Base-by-base conservation (phyloP, 2,113 vertebrate genomes). In the Ammodytes dubius region DNA sequence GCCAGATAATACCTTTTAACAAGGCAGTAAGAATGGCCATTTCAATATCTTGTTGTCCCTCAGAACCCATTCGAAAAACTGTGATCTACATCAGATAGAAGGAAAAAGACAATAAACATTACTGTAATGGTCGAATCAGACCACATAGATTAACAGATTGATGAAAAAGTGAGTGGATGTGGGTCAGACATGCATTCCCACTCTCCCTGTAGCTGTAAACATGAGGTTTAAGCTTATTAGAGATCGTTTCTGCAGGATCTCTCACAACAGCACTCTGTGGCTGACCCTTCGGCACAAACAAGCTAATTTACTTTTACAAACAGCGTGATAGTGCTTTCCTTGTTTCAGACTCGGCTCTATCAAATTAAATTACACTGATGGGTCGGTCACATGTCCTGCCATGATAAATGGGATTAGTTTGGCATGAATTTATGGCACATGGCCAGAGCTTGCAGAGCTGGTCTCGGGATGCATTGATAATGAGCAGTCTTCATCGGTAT, bases 1-100 rank as follows among this genome's bases (percentile, higher is more conserved):
- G 17, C 40, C 56, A 54, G 47, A 74, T 88, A 95, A 52, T 94
- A 99, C 98, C 98, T 97, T 99, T 99, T 65, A 99, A 92, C 70
- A 99, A 91, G n/a, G 98, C 98, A 0, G 98, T 99, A 19, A 99
- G 91, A 88, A 99, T 99, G 19, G 98, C 96, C 98, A 99, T 99
- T 92, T 99, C 98, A 35, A 99, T 97, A 75, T 99, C 98, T 35
- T 98, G 97, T 52, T 99, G 98, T 27, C 97, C 97, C 73, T 99
- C 98, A 0, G 97, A 96, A 2, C 98, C 98, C 97, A 99, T 97
- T 79, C 98, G 95, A 88, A 99, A 99, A 68, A 99, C 98, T 0
- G 98, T 99, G 81, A 99, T 97, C 98, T 99, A 56, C 70, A 83
- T 71, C 2, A 88, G 8, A 80, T 65, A 42, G 79, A 77, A 79